Conservation (phyloP, 2,888 invertebrate genomes). For the Ophion obscuratus region DNA sequence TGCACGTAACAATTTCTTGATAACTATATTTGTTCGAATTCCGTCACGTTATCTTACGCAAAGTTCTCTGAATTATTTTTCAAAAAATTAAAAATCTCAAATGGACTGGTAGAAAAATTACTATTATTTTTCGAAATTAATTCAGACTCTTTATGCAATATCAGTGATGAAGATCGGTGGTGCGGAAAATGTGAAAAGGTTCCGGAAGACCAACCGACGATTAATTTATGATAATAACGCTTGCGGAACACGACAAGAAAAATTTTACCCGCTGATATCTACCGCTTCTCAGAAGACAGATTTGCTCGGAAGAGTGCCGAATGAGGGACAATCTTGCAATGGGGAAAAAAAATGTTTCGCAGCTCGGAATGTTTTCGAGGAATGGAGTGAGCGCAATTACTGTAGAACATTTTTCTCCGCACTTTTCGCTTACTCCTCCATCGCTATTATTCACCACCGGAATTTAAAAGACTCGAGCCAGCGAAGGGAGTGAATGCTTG, state of each 20-base stretch:
- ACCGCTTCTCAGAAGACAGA: neutral
- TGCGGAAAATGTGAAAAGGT: neutral
- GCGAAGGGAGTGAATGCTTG: conserved; percentile 15
- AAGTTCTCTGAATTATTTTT: neutral
- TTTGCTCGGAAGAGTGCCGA: neutral
- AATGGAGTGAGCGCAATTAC: conserved; percentile 55
- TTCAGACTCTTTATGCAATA: neutral
- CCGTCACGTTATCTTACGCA: neutral
- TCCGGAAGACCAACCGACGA: conserved; percentile 14
- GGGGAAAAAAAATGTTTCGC: conserved; percentile 31
- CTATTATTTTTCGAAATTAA: neutral
- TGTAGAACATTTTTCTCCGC: conserved; percentile 44
- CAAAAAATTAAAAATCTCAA: neutral
- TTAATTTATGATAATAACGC: conserved; percentile 38
- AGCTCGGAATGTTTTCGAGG: conserved; percentile 27
- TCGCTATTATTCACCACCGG: conserved; percentile 38
- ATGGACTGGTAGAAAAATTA: neutral
- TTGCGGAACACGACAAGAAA: conserved; percentile 16
- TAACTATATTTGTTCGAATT: neutral
- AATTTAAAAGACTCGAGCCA: conserved; percentile 25
- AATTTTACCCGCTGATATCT: conserved; percentile 24
- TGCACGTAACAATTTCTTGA: neutral
- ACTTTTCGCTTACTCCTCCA: conserved; percentile 17
- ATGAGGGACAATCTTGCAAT: neutral
- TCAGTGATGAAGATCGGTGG: neutral